Evolutionary conservation across 2,888 invertebrate species (phyloP).

Genomic region (Scrobipalpa atriplicella): DNA sequence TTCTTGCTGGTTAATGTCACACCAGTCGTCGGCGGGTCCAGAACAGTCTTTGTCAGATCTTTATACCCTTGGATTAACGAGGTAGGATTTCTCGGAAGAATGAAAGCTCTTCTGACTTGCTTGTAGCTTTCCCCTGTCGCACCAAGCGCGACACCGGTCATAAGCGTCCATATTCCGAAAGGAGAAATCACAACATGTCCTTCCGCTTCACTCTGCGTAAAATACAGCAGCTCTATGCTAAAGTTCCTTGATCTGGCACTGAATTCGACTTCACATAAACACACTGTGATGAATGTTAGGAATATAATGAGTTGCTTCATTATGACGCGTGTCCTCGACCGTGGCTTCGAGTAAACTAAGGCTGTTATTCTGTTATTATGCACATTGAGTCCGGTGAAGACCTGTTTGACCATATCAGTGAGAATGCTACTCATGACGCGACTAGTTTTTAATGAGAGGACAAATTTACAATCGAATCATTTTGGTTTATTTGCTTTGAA

Average conservation of each 20-base stretch:
- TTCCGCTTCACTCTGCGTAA: slow-evolving; percentile 62
- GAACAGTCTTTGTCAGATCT: slow-evolving; percentile 55
- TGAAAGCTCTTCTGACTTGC: slow-evolving; percentile 62
- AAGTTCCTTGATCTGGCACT: slow-evolving; percentile 70
- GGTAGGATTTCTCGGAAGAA: slow-evolving; percentile 56
- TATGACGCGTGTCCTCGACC: slow-evolving; percentile 45
- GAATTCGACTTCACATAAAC: slow-evolving; percentile 63
- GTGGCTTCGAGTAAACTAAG: slow-evolving; percentile 56
- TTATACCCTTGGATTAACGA: slow-evolving; percentile 60
- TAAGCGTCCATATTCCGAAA: slow-evolving; percentile 77
- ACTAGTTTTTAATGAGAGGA: not conserved
- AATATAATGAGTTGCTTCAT: slow-evolving; percentile 37
- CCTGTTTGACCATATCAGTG: slow-evolving; percentile 15
- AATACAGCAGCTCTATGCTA: slow-evolving; percentile 69
- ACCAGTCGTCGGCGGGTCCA: slow-evolving; percentile 58
- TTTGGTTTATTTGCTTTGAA: not conserved
- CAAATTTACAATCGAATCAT: not conserved
- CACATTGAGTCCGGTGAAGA: slow-evolving; percentile 26
- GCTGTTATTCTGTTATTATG: slow-evolving; percentile 49
- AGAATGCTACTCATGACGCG: slow-evolving; percentile 1
- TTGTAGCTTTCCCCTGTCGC: slow-evolving; percentile 63
- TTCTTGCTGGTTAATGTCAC: slow-evolving; percentile 67
- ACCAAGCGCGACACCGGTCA: slow-evolving; percentile 72
- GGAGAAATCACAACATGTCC: slow-evolving; percentile 76
- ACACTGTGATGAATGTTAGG: slow-evolving; percentile 52